Conservation (phyloP, 2,888 invertebrate genomes). For the Rotaria socialis region DNA sequence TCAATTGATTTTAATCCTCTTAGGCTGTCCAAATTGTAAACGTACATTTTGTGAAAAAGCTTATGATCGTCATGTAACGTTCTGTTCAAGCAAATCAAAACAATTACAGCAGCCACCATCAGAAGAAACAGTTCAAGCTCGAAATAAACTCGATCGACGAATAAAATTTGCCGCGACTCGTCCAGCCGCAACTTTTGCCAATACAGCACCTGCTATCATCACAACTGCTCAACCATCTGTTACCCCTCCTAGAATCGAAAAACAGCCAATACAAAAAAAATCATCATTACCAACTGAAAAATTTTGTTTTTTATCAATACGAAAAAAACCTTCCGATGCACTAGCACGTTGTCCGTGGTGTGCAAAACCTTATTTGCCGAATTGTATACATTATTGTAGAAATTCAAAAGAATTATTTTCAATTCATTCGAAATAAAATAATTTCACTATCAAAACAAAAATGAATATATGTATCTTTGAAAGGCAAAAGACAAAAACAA, state of each 20-base stretch:
- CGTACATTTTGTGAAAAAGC: neutral
- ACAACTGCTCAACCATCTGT: neutral
- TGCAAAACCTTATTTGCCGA: neutral
- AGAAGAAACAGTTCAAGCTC: neutral
- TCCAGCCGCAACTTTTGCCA: neutral
- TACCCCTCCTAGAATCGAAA: neutral
- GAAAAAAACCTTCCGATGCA: neutral
- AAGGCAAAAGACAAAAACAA: neutral
- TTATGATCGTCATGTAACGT: neutral
- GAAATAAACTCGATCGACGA: neutral
- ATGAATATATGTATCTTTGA: too few species aligned
- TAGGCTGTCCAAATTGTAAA: neutral
- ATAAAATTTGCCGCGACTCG: neutral
- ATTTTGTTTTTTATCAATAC: neutral
- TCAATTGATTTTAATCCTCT: neutral
- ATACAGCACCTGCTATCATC: neutral
- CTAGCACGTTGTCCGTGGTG: neutral
- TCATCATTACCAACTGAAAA: neutral
- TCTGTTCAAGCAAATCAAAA: neutral
- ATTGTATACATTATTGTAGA: conserved; percentile 12
- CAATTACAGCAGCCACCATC: neutral
- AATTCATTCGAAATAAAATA: neutral
- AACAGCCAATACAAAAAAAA: neutral
- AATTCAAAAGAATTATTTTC: neutral
- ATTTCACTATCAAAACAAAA: too few species aligned